Base-by-base conservation (phyloP, 2,113 vertebrate species). In the Opisthocomus hoazin region DNA sequence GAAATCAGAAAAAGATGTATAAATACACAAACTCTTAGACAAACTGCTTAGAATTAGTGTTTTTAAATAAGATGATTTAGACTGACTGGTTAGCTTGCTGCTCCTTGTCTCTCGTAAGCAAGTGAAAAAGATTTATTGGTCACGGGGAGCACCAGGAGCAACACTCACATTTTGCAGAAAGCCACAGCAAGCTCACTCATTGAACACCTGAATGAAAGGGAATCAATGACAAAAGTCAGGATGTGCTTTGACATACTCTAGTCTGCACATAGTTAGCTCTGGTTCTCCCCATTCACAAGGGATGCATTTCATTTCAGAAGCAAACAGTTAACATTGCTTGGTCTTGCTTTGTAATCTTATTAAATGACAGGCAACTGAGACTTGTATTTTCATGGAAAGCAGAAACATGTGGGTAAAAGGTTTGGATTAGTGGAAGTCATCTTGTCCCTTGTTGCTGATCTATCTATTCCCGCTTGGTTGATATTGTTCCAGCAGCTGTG, bases 311-410 rank as follows among this genome's bases (percentile, higher is more conserved):
- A 82, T 94, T 94, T 89, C 86, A 78, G 86, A 78, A 93, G 65
- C 69, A 92, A 92, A 87, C 45, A 77, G 61, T 48, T 69, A 71
- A 89, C 88, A 75, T 76, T 74, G 48, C 65, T 65, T 65, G 45
- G 65, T 64, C 48, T 89, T 92, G 65, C 74, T 82, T 84, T 82
- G 41, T 87, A 90, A 84, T 90, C 89, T 94, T 94, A 57, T 50
- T 87, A 94, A 96, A 86, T 54, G 76, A 76, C n/a, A 94, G 75
- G 43, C 48, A 85, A 80, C 60, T 36, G 87, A 94, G 87, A 96
- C 48, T 50, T 79, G 22, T 57, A 74, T 56, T 92, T 91, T 45
- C 61, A 87, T 12, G 60, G 92, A 74, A 94, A 93, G 36, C 32
- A 94, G 73, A 91, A 95, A 87, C 36, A 36, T 32, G 48, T 48